Percentiles rank a stretch among this genome's conserved stretches.
Conservation (phyloP, 2,888 invertebrate genomes). For the Meghimatium bilineatum region DNA sequence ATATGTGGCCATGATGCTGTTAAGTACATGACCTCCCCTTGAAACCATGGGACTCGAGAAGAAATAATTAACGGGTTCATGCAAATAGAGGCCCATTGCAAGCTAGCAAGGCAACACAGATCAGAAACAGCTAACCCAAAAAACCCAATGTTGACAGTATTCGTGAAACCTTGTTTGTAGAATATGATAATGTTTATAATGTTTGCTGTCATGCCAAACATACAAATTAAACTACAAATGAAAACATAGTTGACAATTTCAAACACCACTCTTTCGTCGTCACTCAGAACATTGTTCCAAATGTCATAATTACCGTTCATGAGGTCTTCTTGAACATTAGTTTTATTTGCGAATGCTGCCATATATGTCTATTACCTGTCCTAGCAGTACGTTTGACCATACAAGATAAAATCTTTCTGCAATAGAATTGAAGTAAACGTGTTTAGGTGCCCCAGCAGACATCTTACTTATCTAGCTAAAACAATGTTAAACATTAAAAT, state of each 20-base stretch:
- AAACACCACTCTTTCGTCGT: neutral
- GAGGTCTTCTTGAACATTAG: no score
- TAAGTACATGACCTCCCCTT: neutral
- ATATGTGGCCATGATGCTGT: constrained; percentile 13
- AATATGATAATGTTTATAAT: constrained; percentile 30
- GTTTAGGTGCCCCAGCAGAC: no score
- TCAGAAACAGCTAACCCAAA: constrained; percentile 32
- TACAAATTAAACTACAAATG: neutral
- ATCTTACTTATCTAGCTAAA: no score
- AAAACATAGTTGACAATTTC: constrained; percentile 6
- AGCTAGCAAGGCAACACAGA: neutral
- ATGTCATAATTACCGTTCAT: neutral
- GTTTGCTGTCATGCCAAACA: constrained; percentile 5
- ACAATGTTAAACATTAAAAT: no score
- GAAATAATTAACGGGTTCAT: constrained; percentile 7
- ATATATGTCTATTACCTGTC: no score
- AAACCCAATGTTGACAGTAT: constrained; percentile 29
- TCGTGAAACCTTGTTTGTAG: constrained; percentile 26
- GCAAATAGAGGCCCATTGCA: constrained; percentile 10
- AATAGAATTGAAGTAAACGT: no score
- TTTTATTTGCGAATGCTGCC: no score
- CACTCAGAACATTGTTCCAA: neutral
- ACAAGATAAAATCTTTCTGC: no score
- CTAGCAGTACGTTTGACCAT: no score
- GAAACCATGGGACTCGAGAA: neutral